phyloP scores from a whole-genome alignment of 2,113 vertebrate species.

The Gambusia holbrooki region DNA sequence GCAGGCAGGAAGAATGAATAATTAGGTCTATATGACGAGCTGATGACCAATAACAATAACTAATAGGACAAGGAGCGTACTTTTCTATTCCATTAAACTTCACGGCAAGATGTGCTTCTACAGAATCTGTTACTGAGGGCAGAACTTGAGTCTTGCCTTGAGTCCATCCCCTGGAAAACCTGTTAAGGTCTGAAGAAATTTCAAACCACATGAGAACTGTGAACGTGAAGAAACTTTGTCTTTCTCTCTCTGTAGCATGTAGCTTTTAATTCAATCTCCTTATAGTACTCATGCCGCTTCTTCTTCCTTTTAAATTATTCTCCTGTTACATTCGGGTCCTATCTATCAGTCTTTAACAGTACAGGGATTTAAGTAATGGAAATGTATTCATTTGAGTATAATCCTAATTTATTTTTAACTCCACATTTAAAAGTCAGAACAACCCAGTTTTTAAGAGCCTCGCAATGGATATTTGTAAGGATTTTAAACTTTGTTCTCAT shows the following conservation, averaged over 20 bases:
- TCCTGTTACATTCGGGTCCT: constrained; percentile 13
- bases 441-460: constrained; percentile 26
- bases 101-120: constrained; percentile 4
- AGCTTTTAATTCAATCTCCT: constrained; percentile 19
- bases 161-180: constrained; percentile 41
- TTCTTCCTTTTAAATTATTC: constrained; percentile 13
- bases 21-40: constrained; percentile 42
- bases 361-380: constrained; percentile 34
- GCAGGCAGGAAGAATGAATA: constrained; percentile 33
- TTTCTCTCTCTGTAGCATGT: constrained; percentile 9
- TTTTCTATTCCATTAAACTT: constrained; percentile 30
- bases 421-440: constrained; percentile 40
- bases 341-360: constrained; percentile 33
- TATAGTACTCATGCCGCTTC: constrained; percentile 15
- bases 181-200: constrained; percentile 43
- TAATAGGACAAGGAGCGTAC: constrained; percentile 5
- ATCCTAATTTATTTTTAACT: constrained; percentile 50
- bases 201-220: constrained; percentile 24
- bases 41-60: constrained; percentile 43
- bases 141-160: constrained; percentile 14
- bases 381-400: constrained; percentile 35
- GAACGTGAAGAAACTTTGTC: constrained; percentile 43
- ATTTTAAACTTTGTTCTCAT: constrained; percentile 7
- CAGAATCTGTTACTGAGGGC: constrained; percentile 9
- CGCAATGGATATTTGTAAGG: constrained; percentile 26